Conservation (phyloP, 2,797 vertebrate species). For the Parotocinclus haroldoi region DNA sequence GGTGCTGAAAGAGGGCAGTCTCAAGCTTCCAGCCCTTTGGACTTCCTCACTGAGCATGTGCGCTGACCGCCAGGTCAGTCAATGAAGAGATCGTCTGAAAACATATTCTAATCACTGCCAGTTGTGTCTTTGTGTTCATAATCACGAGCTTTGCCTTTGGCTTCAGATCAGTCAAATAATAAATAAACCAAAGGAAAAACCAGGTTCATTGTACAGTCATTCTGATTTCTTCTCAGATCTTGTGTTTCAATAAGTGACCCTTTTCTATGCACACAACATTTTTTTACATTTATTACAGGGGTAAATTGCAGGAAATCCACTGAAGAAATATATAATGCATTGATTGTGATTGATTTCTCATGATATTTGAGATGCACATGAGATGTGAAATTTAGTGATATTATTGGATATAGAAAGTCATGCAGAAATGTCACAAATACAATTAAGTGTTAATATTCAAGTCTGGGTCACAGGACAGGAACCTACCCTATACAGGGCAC, state of each 20-base stretch:
- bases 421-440: not conserved
- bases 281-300: slow-evolving; percentile 42
- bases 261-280: slow-evolving; percentile 38
- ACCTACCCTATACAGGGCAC: no score
- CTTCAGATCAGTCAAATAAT: slow-evolving; percentile 50
- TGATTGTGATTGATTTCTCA: slow-evolving; percentile 27
- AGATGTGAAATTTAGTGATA: slow-evolving; percentile 17
- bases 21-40: slow-evolving; percentile 33
- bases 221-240: slow-evolving; percentile 40
- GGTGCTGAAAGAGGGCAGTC: slow-evolving; percentile 72
- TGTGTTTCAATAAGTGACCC: slow-evolving; percentile 40
- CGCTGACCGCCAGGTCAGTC: slow-evolving; percentile 46
- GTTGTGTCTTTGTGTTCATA: slow-evolving; percentile 63
- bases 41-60: slow-evolving; percentile 51
- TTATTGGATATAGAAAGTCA: slow-evolving; percentile 12
- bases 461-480: no score
- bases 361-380: slow-evolving; percentile 2
- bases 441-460: no score
- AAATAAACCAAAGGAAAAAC: slow-evolving; percentile 31
- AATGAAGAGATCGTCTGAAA: slow-evolving; percentile 37
- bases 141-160: slow-evolving; percentile 62
- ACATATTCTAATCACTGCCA: slow-evolving; percentile 70
- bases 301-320: slow-evolving; percentile 39
- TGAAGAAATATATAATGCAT: slow-evolving; percentile 13
- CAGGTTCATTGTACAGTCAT: slow-evolving; percentile 50